Evolutionary conservation across 2,888 invertebrate species (phyloP).

Genomic region (Amblyjoppa proteus): DNA sequence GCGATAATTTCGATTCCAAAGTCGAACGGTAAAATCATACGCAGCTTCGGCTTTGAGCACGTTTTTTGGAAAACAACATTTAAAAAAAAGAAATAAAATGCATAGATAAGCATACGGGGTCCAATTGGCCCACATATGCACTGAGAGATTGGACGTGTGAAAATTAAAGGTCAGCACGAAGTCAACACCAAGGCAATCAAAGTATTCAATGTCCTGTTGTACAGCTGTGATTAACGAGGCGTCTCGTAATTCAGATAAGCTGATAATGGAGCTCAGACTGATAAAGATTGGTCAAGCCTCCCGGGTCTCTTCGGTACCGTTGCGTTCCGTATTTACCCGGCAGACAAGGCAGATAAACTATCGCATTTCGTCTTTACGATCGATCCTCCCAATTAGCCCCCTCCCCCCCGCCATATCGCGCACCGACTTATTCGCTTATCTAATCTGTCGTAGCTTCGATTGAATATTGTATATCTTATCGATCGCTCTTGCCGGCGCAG

Average conservation of each 20-base stretch:
- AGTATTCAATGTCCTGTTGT: background rate
- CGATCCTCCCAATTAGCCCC: conserved; percentile 17
- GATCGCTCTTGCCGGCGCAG: background rate
- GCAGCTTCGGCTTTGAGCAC: no score
- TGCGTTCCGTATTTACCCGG: background rate
- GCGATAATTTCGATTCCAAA: no score
- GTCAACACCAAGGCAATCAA: background rate
- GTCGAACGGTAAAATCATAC: no score
- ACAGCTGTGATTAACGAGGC: background rate
- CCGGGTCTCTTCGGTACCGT: background rate
- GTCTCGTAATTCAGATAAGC: background rate
- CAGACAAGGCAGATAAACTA: background rate
- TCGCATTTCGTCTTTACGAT: conserved; percentile 2
- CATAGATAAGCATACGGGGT: no score
- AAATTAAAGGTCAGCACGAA: background rate
- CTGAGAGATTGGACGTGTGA: background rate
- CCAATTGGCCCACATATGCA: background rate
- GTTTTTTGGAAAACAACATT: no score
- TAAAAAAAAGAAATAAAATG: no score
- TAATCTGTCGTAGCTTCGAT: conserved; percentile 25
- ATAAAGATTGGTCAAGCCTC: conserved; percentile 1
- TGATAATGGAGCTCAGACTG: conserved; percentile 26
- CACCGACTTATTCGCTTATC: conserved; percentile 14
- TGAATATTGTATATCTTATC: conserved; percentile 24
- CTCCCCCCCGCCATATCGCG: background rate